Evolutionary conservation across 2,113 vertebrate species (phyloP), one percentile per base, ranked within the genome.

Genomic region (Porphyrio hochstetteri): DNA sequence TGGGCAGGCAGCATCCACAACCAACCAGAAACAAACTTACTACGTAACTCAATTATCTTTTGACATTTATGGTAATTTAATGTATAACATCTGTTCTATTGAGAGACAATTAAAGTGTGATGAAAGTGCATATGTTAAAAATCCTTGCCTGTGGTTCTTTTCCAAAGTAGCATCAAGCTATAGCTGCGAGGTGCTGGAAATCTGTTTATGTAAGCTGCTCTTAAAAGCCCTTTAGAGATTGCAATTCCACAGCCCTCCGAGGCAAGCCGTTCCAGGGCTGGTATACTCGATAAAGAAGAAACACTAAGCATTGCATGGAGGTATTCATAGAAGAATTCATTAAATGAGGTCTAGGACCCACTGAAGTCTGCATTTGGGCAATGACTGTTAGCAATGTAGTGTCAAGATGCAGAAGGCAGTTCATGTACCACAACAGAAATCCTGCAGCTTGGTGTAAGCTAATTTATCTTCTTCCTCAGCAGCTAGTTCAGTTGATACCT

Each of bases 191-290:
- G 36, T 64, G 61, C 77, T 82, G 78, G 29, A 72, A 91, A 72
- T 76, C 67, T 88, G 35, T 76, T 93, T 80, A 46, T 40, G 59
- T 93, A 88, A 88, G 71, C 88, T 86, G 31, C 78, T 95, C 44
- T 82, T 85, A 79, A 94, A 94, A 94, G 80, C 21, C 14, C 53
- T 57, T 69, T 31, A 52, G 65, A 90, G 90, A 72, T 2, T 76
- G 53, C 1, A 1, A 29, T 91, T 96, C 61, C 48, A 76, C 53
- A 79, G 38, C 19, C 53, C 75, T 75, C 59, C 1, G 0, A 71
- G 67, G 28, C 61, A 50, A 94, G 82, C 75, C 7, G 15, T 93
- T 90, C 70, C 79, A 53, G 78, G 65, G 44, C 87, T 93, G 92
- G 69, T 71, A 42, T 10, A 7, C 82, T 75, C 68, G 88, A 80